Conservation (phyloP, 1,140 invertebrate species). For the Aricia agestis region DNA sequence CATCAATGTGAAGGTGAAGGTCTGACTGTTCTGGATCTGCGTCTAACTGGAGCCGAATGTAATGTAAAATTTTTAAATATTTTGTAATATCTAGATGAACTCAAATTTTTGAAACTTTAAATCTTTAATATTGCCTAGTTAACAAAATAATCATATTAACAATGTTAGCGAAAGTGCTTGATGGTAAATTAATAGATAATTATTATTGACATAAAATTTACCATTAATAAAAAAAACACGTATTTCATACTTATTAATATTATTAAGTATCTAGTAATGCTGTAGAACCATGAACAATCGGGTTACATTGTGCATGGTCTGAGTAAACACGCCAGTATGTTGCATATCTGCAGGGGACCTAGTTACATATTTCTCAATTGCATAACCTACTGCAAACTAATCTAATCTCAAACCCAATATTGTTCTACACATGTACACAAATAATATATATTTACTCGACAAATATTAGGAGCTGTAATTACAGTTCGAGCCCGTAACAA, state of each 20-base stretch:
- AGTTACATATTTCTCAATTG: not conserved
- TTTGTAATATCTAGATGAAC: too few species aligned
- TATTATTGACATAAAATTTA: too few species aligned
- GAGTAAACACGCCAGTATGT: not conserved
- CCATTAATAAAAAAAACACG: too few species aligned
- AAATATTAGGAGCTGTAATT: constrained; percentile 1
- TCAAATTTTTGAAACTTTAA: too few species aligned
- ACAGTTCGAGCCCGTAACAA: not conserved
- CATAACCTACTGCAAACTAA: not conserved
- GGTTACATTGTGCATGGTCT: not conserved
- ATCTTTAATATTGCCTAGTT: too few species aligned
- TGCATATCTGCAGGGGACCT: not conserved
- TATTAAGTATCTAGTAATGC: not conserved
- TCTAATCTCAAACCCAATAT: constrained; percentile 8
- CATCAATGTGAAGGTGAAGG: not conserved
- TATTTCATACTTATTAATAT: too few species aligned
- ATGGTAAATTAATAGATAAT: too few species aligned
- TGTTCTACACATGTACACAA: constrained; percentile 6
- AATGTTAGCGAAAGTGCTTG: too few species aligned
- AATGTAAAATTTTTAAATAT: too few species aligned
- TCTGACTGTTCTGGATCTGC: not conserved
- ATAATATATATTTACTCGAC: not conserved
- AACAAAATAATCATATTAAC: too few species aligned
- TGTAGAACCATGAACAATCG: not conserved
- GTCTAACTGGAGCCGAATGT: too few species aligned